Percentiles rank a stretch among this genome's conserved stretches.
phyloP scores from a whole-genome alignment of 2,113 vertebrate genomes.

The Sinocyclocheilus rhinocerous region DNA sequence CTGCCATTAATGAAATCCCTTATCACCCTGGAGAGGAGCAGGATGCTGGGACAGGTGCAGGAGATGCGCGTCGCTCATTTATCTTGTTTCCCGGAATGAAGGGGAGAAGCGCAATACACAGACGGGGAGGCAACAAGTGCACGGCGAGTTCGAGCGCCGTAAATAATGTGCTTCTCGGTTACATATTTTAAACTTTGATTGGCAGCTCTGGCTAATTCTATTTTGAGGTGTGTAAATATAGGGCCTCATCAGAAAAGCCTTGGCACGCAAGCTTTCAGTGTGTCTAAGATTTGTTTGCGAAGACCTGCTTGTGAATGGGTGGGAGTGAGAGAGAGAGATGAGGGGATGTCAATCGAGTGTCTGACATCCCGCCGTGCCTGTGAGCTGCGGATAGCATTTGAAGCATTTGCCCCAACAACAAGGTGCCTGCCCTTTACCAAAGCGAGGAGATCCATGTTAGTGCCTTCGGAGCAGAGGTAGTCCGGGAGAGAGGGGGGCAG shows the following conservation, averaged over 20 bases:
- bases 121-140: conserved; percentile 73
- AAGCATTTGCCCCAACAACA: conserved; percentile 73
- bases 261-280: conserved; percentile 23
- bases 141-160: conserved; percentile 39
- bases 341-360: conserved; percentile 56
- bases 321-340: conserved; percentile 29
- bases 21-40: conserved; percentile 72
- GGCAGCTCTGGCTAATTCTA: conserved; percentile 55
- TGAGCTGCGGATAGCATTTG: conserved; percentile 67
- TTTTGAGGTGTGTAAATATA: conserved; percentile 60
- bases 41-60: conserved; percentile 77
- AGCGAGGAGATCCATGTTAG: conserved; percentile 24
- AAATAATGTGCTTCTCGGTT: conserved; percentile 57
- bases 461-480: conserved; percentile 41
- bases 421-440: conserved; percentile 72
- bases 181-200: conserved; percentile 62
- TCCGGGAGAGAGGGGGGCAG: conserved; percentile 20
- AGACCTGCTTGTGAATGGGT: conserved; percentile 15
- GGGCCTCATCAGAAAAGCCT: conserved; percentile 46
- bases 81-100: conserved; percentile 77
- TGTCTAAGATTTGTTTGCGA: conserved; percentile 13
- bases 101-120: conserved; percentile 42
- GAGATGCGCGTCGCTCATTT: conserved; percentile 77
- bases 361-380: conserved; percentile 68
- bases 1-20: conserved; percentile 82